Base-by-base conservation (phyloP, 2,113 vertebrate genomes). In the Pheucticus melanocephalus region DNA sequence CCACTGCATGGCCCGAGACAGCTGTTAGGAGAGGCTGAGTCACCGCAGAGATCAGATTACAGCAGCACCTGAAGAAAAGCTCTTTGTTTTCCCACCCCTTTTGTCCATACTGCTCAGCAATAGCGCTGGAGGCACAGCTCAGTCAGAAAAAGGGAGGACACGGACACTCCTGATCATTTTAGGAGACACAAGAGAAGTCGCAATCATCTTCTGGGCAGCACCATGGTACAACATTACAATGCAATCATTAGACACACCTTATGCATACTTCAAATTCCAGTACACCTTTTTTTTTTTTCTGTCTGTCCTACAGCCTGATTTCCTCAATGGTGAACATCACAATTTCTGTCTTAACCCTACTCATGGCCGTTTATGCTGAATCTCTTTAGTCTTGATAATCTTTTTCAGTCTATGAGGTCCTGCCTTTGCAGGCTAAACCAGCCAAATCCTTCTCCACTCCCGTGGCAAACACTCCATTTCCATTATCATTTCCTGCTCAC, bases 21-120 rank as follows among this genome's bases (percentile, higher is more conserved):
- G 90, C 80, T 97, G 96, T 50, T 69, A 10, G 73, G 28, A 70
- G 91, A 60, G 95, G 86, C 91, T 96, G 96, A 97, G 78, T 97
- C 95, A 96, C 65, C 39, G 56, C 14, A 11, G 6, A 82, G 96
- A 82, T 97, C 97, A 92, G 53, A 88, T 98, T 97, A 94, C 97
- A 85, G 10, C 39, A 40, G 53, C 88, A 93, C 66, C 83, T 93
- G 92, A 92, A 95, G 82, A 92, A 97, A 94, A 94, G 64, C 63
- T 90, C 71, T 81, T 94, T 95, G 83, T 97, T 94, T 94, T 83
- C 86, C 94, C 93, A 94, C 84, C 70, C 87, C 44, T 95, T 97
- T 96, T 73, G 69, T 94, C 90, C 92, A 93, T 88, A 91, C 23
- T 33, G 63, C 6, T 39, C 78, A 70, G 80, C 53, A 92, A 51